These are phyloP conservation scores for Aleadryas rufinucha DNA, from an alignment of 2,113 vertebrate species.

Conservation along the genomic window DNA sequence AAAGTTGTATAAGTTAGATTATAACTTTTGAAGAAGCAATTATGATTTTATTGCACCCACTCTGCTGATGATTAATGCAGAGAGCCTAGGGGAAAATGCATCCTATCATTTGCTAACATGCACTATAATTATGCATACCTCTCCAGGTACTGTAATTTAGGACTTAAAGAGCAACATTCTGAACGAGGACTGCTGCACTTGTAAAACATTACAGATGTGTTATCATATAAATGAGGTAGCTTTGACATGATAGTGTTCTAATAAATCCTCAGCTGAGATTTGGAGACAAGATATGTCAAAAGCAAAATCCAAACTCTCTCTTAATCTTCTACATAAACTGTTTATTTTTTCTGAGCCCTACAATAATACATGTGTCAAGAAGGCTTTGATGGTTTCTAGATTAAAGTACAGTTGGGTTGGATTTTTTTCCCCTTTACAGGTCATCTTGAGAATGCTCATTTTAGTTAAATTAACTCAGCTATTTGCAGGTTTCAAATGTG, in stretches of 20 bases:
- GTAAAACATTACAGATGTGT: constrained; percentile 86
- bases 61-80: constrained; percentile 83
- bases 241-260: constrained; percentile 77
- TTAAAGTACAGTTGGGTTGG: constrained; percentile 66
- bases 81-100: constrained; percentile 76
- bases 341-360: constrained; percentile 83
- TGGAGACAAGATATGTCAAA: constrained; percentile 84
- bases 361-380: constrained; percentile 80
- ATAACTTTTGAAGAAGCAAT: constrained; percentile 84
- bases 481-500: constrained; percentile 63
- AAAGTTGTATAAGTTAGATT: constrained; percentile 74
- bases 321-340: constrained; percentile 85
- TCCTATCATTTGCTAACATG: constrained; percentile 81
- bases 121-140: constrained; percentile 83
- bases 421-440: constrained; percentile 50
- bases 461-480: constrained; percentile 77
- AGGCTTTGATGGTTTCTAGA: constrained; percentile 76
- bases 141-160: constrained; percentile 85
- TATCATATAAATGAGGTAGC: constrained; percentile 85
- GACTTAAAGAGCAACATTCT: constrained; percentile 81
- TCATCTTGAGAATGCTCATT: constrained; percentile 75
- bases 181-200: constrained; percentile 76
- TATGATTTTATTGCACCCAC: constrained; percentile 83
- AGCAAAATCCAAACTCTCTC: constrained; percentile 78
- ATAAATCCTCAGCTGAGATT: constrained; percentile 83